Base-by-base conservation (phyloP, 2,797 vertebrate genomes). In the Xiphophorus birchmanni region DNA sequence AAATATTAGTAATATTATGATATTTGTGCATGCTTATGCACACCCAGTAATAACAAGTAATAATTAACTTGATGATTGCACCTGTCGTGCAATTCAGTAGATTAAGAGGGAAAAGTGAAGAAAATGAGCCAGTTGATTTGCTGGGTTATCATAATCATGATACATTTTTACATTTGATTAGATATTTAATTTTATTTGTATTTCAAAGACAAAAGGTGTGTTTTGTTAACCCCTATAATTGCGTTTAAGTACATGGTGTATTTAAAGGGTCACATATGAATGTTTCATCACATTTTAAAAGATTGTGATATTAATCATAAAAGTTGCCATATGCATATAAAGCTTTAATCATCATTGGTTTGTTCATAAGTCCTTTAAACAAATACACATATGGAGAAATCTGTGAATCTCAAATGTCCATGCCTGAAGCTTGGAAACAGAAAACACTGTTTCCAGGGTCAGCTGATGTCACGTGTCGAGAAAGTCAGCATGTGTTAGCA, bases 401-500 rank as follows among this genome's bases (percentile, higher is more conserved):
- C 75, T 71, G 71, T 54, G 80, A 56, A 56, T 76, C 2, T 42
- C 29, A 40, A 72, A 45, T 44, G 23, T 69, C 40, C 21, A 26
- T 11, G 5, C 23, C 42, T 45, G 12, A 26, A 45, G 42, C 26
- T 63, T 29, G 72, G 80, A 45, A 4, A 37, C 23, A 32, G 37
- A 10, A 65, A 81, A 74, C 35, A 29, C 72, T 63, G 10, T 52
- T 58, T 26, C 1, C 56, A n/a, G n/a, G n/a, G 18, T 17, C 3
- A 42, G 80, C 37, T 82, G 23, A 45, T 77, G 73, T 75, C 63
- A 80, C 47, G 35, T 26, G 13, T 63, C 72, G n/a, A 73, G 42
- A 84, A 81, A 81, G 54, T 85, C 72, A 72, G 78, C 50, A 29
- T 37, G 8, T 79, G 77, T 75, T 56, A 12, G 45, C 52, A 85